A percentile compares a stretch with the other conserved stretches of the same genome.
Evolutionary conservation across 2,888 invertebrate species (phyloP).

Genomic region (Leucozona laternaria): DNA sequence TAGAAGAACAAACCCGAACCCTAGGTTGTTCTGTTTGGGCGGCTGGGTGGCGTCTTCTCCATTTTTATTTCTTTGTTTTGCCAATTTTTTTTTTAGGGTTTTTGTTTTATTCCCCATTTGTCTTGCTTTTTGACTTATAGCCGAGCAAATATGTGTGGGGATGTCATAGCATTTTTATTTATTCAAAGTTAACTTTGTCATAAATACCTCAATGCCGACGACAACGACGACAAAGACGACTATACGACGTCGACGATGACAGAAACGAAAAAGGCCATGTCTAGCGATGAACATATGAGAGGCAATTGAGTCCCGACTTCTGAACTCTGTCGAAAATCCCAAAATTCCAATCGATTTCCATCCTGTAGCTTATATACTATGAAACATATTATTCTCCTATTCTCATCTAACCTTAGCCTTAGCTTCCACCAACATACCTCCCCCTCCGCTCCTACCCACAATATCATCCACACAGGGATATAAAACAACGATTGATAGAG

Average conservation of each 20-base stretch:
- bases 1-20: slow-evolving; percentile 29
- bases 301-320: slow-evolving; percentile 15
- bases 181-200: slow-evolving; percentile 72
- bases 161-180: slow-evolving; percentile 70
- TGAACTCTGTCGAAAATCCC: slow-evolving; percentile 54
- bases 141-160: slow-evolving; percentile 51
- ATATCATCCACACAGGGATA: slow-evolving; percentile 23
- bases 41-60: background rate
- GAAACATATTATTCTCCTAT: background rate
- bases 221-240: slow-evolving; percentile 4
- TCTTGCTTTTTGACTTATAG: slow-evolving; percentile 66
- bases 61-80: background rate
- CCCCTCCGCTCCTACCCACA: background rate
- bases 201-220: slow-evolving; percentile 33
- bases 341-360: slow-evolving; percentile 66
- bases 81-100: slow-evolving; percentile 3
- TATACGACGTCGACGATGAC: slow-evolving; percentile 27
- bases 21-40: slow-evolving; percentile 31
- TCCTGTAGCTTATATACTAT: background rate
- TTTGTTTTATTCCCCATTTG: slow-evolving; percentile 53
- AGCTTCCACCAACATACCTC: background rate
- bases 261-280: slow-evolving; percentile 62
- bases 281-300: slow-evolving; percentile 45
- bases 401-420: background rate
- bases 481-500: slow-evolving; percentile 73